Evolutionary conservation across 2,888 invertebrate species (phyloP), one percentile per base, ranked within the genome.

Genomic region (Schrankia costaestrigalis): DNA sequence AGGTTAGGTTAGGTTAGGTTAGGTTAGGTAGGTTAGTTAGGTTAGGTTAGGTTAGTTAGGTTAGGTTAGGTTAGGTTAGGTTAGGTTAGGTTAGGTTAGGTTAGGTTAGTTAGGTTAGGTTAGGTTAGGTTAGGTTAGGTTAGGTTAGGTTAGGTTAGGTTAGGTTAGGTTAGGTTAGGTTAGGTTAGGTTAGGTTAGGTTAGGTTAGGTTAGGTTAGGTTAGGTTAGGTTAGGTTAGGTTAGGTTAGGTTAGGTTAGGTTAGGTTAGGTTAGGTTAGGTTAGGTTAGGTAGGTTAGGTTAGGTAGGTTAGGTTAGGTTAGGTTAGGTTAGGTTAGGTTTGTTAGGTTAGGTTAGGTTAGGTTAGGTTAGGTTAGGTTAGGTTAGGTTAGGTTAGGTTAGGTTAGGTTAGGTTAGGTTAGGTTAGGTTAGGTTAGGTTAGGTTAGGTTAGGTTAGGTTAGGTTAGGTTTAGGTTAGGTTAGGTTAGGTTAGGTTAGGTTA

Each of bases 401-500:
- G 39, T 43, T 43, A 37, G 33, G 34, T 35, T 27, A 26, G 35
- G 29, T 34, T 25, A 29, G 39, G 26, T 39, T 26, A 25, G 34
- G 29, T 34, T 25, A 32, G 31, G 29, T 30, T 29, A 28, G 35
- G 24, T 35, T 28, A 34, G 27, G 26, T 26, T 30, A 21, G 28
- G 31, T 31, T 27, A 26, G 33, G 27, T 26, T 17, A 23, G 26
- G 19, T 30, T 17, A 24, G 21, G 30, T 33, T 35, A 35, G 39
- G 36, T 36, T 38, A 38, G 38, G 35, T 41, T 38, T 35, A 25
- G 25, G 25, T 25, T 25, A 25, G 25, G 25, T 25, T 25, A 25
- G 25, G 48, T 42, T 44, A 40, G 40, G 45, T 42, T 42, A 43
- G 43, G 42, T 46, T 44, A 44, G 46, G 49, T 50, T 46, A 42